Evolutionary conservation across 2,888 invertebrate species (phyloP), one percentile per base, ranked within the genome.

Genomic region (Zaprionus bogoriensis): DNA sequence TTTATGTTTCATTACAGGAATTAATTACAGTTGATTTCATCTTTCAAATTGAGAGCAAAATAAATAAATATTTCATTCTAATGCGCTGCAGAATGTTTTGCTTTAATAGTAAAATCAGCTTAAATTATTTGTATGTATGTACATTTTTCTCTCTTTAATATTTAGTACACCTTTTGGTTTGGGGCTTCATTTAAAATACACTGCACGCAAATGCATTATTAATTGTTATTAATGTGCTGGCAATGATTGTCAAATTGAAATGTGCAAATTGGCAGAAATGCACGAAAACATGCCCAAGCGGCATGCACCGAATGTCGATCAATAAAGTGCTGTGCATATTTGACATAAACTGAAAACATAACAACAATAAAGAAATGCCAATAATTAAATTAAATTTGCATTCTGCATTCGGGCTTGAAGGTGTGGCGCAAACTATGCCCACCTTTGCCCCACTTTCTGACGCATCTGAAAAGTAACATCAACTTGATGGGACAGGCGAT

Each of bases 391-490:
- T 27, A 27, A 27, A 27, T 27, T 27, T 27, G 1, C 14, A 14
- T 12, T 2, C n/a, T n/a, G n/a, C n/a, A n/a, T n/a, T n/a, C n/a
- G n/a, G n/a, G n/a, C n/a, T n/a, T n/a, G n/a, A 14, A 14, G 14
- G 6, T 32, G 32, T 2, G 14, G 14, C 6, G 7, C 5, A 14
- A 7, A 30, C 14, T 38, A 27, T 25, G 14, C 36, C 9, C 14
- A 22, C 42, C 22, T 39, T 17, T 36, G 38, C 44, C 36, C 23
- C 63, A 65, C 42, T 51, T 64, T 39, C 14, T 36, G 38, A 39
- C 36, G 19, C 63, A 65, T 46, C 53, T 64, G 52, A 70, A 60
- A 42, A 46, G 44, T 52, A 67, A 48, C 81, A 74, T 74, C 68
- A 62, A 62, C 67, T 69, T 68, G 65, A 74, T 68, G 65, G 32